A percentile compares a stretch with the other conserved stretches of the same genome.
Evolutionary conservation across 2,888 invertebrate species (phyloP).

Genomic region (Cataglyphis livida): DNA sequence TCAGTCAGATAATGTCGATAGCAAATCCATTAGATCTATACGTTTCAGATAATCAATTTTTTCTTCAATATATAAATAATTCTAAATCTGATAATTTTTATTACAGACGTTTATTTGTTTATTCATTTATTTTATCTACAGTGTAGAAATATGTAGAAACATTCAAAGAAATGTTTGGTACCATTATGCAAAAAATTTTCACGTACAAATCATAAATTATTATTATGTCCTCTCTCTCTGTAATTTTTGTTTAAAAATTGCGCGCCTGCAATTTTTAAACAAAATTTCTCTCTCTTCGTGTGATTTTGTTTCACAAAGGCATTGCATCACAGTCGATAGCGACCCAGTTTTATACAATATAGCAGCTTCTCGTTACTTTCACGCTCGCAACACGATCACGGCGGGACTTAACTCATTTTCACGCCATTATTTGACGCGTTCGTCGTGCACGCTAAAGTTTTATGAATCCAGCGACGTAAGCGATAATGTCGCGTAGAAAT

Average conservation of each 20-base stretch:
- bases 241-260: neutral
- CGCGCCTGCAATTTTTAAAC: slow-evolving; percentile 3
- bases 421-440: slow-evolving; percentile 52
- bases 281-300: slow-evolving; percentile 13
- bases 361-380: slow-evolving; percentile 47
- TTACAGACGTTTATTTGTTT: neutral
- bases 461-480: slow-evolving; percentile 51
- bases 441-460: slow-evolving; percentile 50
- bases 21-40: neutral
- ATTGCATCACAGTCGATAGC: slow-evolving; percentile 21
- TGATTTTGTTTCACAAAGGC: slow-evolving; percentile 32
- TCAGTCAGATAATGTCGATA: slow-evolving; percentile 7
- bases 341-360: slow-evolving; percentile 51
- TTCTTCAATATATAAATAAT: neutral
- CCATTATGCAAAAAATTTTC: neutral
- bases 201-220: neutral
- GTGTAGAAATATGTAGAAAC: neutral
- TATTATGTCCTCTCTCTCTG: neutral
- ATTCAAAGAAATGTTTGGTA: neutral
- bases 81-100: neutral
- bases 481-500: slow-evolving; percentile 51
- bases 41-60: neutral
- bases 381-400: slow-evolving; percentile 42
- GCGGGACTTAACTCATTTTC: slow-evolving; percentile 48
- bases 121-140: neutral